These are phyloP conservation scores for Perodicticus potto DNA, from an alignment of 2,797 vertebrate species.

Conservation along the genomic window DNA sequence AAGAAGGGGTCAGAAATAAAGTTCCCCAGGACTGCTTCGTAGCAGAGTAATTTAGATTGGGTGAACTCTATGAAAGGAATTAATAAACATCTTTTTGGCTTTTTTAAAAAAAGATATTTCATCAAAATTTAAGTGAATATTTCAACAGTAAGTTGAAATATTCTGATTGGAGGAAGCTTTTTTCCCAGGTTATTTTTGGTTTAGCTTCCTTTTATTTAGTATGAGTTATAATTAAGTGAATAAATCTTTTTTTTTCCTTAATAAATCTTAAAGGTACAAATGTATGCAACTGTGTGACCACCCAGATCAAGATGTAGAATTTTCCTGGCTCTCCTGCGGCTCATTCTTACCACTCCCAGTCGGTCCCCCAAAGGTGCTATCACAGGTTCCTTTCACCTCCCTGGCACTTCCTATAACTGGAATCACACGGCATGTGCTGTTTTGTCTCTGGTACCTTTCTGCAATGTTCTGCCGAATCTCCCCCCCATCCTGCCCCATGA, in stretches of 20 bases:
- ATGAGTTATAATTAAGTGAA: not conserved
- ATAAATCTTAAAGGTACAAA: not conserved
- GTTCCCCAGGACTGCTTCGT: not conserved
- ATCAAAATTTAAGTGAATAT: not conserved
- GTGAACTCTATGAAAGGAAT: constrained; percentile 12
- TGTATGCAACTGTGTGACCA: not conserved
- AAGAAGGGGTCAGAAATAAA: constrained; percentile 1
- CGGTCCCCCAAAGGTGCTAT: not conserved
- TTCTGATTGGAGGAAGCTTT: not conserved
- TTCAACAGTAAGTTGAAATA: not conserved
- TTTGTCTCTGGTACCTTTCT: not conserved
- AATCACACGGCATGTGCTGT: rapidly evolving
- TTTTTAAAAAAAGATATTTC: not conserved
- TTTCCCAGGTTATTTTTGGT: not conserved
- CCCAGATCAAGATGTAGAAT: not conserved
- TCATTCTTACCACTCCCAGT: not conserved
- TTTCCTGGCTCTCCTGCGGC: not conserved
- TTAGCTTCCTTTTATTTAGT: constrained; percentile 19
- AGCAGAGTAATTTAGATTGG: not conserved
- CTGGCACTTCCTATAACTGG: not conserved
- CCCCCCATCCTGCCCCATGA: not conserved
- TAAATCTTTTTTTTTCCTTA: not conserved
- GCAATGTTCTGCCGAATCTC: not conserved
- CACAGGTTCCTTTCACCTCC: not conserved
- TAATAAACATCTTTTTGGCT: not conserved